Conservation (phyloP, 1,140 invertebrate genomes). For the Cyclargus thomasi region DNA sequence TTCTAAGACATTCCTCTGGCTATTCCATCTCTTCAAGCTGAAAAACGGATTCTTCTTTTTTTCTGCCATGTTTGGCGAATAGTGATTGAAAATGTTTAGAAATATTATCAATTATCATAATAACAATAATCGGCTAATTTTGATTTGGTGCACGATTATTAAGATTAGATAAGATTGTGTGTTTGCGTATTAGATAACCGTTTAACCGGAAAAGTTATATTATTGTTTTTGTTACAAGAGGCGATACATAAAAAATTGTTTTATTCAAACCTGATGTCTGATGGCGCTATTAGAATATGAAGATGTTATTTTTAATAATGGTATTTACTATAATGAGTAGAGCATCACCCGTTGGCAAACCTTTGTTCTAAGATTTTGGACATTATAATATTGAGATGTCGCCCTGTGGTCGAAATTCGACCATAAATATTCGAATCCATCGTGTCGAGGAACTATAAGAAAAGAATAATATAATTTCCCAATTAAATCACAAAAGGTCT, state of each 20-base stretch:
- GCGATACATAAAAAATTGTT: background rate
- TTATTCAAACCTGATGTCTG: background rate
- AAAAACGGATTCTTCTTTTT: slow-evolving; percentile 62
- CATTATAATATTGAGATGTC: no score
- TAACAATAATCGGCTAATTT: slow-evolving; percentile 24
- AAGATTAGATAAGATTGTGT: slow-evolving; percentile 27
- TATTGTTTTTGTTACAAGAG: background rate
- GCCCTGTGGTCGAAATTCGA: no score
- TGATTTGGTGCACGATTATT: slow-evolving; percentile 25
- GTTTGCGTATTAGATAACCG: background rate
- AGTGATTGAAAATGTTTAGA: background rate
- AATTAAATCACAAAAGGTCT: no score
- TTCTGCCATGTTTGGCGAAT: slow-evolving; percentile 46
- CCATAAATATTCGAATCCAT: no score
- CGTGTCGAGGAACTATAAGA: no score
- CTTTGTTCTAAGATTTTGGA: no score
- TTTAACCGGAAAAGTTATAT: background rate
- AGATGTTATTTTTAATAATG: no score
- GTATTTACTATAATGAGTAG: no score
- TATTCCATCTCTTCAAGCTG: slow-evolving; percentile 50
- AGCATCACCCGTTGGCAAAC: no score
- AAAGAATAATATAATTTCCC: no score
- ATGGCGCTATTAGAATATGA: no score
- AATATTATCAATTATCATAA: slow-evolving; percentile 16
- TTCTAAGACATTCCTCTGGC: slow-evolving; percentile 31